A percentile compares a stretch with the other conserved stretches of the same genome.
Evolutionary conservation across 2,797 vertebrate genomes (phyloP).

Genomic region (Podarcis siculus): DNA sequence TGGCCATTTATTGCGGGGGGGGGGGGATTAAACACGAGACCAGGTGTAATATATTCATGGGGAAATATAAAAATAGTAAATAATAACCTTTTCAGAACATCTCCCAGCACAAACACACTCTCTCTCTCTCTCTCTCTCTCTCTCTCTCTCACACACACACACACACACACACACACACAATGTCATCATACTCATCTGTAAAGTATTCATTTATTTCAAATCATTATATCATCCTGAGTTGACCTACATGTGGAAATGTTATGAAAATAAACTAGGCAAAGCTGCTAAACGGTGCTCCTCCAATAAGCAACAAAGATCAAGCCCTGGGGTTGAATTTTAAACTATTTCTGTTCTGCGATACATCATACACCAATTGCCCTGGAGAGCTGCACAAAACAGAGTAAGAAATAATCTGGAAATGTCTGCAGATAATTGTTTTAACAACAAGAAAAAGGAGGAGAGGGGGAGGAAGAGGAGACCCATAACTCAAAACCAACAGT

Average conservation of each 20-base stretch:
- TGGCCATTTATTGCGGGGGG: no score
- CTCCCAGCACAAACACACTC: background rate
- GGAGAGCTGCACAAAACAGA: background rate
- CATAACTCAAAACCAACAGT: background rate
- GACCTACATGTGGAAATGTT: constrained; percentile 31
- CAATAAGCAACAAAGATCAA: constrained; percentile 23
- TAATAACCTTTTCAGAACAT: background rate
- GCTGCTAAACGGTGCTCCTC: constrained; percentile 9
- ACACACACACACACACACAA: no score
- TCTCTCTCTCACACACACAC: no score
- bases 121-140: no score
- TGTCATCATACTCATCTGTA: background rate
- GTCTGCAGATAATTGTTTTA: constrained; percentile 17
- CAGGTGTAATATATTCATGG: background rate
- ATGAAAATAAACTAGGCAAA: constrained; percentile 52
- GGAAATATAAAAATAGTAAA: background rate
- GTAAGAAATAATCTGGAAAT: constrained; percentile 35
- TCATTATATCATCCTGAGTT: constrained; percentile 16
- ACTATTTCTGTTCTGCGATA: background rate
- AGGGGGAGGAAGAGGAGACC: background rate
- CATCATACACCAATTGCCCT: background rate
- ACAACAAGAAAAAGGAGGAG: background rate
- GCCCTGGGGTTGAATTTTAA: background rate
- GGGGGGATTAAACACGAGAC: background rate
- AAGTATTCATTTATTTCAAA: constrained; percentile 56